Conservation (phyloP, 2,888 invertebrate species). For the Baccha elongata region DNA sequence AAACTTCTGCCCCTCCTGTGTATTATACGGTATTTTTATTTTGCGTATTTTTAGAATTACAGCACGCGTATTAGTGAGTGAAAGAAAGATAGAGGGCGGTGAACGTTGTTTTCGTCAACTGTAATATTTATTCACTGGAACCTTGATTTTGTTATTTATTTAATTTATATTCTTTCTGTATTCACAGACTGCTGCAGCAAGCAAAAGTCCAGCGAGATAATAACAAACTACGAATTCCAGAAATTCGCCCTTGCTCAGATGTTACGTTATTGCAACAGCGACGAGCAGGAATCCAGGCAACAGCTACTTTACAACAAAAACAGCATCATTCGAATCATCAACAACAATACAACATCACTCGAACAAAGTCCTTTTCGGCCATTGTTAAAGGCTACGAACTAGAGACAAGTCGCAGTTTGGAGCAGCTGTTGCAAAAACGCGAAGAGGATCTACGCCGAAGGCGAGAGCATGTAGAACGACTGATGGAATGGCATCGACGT, state of each 20-base stretch:
- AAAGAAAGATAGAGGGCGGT: slow-evolving; percentile 56
- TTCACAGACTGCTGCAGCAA: slow-evolving; percentile 66
- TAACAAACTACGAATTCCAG: slow-evolving; percentile 62
- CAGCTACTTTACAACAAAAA: slow-evolving; percentile 41
- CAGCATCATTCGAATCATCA: slow-evolving; percentile 34
- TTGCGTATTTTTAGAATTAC: slow-evolving; percentile 73
- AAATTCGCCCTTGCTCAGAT: slow-evolving; percentile 62
- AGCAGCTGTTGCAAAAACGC: slow-evolving; percentile 81
- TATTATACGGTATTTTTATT: slow-evolving; percentile 65
- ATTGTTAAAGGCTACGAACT: slow-evolving; percentile 76
- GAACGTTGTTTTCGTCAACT: slow-evolving; percentile 40
- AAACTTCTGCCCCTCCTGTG: slow-evolving; percentile 56
- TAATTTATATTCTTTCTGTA: slow-evolving; percentile 2
- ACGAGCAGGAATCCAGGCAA: slow-evolving; percentile 47
- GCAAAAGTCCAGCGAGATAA: slow-evolving; percentile 64
- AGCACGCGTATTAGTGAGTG: slow-evolving; percentile 71
- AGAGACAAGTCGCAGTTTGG: slow-evolving; percentile 76
- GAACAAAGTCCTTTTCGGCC: slow-evolving; percentile 67
- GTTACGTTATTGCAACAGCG: slow-evolving; percentile 58
- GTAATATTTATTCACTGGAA: slow-evolving; percentile 63
- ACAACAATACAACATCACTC: slow-evolving; percentile 47
- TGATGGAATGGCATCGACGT: slow-evolving; percentile 84
- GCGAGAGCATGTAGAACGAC: slow-evolving; percentile 83
- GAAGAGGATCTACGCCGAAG: slow-evolving; percentile 83
- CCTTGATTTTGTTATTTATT: slow-evolving; percentile 63